phyloP scores from a whole-genome alignment of 2,797 vertebrate genomes.

The Pantherophis vulpinus region DNA sequence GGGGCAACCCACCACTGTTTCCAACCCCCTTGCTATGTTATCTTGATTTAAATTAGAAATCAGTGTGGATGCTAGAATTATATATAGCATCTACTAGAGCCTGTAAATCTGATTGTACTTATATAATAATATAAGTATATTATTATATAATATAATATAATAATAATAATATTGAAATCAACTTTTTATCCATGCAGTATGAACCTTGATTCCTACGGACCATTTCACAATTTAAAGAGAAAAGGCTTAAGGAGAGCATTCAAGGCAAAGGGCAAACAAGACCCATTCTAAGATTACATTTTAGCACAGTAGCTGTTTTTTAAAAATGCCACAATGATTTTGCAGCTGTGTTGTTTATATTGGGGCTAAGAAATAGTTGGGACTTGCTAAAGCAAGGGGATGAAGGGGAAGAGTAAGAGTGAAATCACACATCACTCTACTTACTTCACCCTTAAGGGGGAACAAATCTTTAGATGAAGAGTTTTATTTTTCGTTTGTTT shows the following conservation, averaged over 20 bases:
- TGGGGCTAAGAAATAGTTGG: background rate
- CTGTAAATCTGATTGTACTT: background rate
- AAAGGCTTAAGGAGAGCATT: background rate
- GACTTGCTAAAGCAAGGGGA: background rate
- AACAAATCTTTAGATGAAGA: conserved; percentile 17
- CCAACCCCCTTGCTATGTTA: background rate
- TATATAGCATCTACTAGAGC: background rate
- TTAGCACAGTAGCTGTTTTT: conserved; percentile 8
- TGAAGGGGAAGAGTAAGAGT: background rate
- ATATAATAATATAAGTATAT: background rate
- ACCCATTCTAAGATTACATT: background rate
- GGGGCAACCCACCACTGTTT: background rate
- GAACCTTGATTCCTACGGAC: background rate
- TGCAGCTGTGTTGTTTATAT: background rate
- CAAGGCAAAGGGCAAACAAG: background rate
- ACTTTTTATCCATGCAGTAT: background rate
- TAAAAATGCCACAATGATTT: background rate
- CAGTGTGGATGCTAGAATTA: background rate
- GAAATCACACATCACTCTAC: background rate
- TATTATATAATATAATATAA: too few relatives aligned
- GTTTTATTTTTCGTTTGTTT: background rate
- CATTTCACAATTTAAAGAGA: background rate
- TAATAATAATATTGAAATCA: background rate
- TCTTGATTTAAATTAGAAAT: background rate
- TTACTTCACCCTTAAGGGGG: background rate